Evolutionary conservation across 2,113 vertebrate species (phyloP).

Genomic region (Cavia porcellus): DNA sequence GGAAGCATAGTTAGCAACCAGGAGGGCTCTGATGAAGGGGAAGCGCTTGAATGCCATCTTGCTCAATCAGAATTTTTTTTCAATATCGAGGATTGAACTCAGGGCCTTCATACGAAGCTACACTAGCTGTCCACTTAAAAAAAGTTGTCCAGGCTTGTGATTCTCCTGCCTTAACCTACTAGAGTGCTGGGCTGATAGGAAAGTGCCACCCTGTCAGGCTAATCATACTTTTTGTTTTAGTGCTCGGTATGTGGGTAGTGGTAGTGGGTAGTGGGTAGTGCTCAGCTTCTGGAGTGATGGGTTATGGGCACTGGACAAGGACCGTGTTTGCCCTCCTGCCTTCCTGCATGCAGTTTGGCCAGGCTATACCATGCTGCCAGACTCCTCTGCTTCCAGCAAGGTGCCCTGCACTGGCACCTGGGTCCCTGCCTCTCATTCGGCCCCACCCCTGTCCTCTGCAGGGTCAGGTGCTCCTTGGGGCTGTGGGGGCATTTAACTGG

Average conservation of each 20-base stretch:
- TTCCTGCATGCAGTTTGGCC: neutral
- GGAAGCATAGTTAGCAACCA: neutral
- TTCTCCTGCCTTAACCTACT: neutral
- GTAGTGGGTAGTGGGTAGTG: too few species aligned
- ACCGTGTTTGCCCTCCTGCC: neutral
- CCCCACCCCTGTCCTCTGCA: slow-evolving; percentile 67
- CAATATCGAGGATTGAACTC: neutral
- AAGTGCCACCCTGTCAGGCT: neutral
- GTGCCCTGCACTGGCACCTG: neutral
- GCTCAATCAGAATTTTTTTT: neutral
- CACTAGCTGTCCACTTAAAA: neutral
- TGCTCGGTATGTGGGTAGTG: neutral
- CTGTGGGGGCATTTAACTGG: slow-evolving; percentile 91
- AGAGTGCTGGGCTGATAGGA: neutral
- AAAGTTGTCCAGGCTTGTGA: neutral
- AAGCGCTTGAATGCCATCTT: neutral
- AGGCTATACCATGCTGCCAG: neutral
- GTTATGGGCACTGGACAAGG: neutral
- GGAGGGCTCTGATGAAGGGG: neutral
- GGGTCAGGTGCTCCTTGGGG: slow-evolving; percentile 87
- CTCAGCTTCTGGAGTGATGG: neutral
- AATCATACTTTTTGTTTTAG: neutral
- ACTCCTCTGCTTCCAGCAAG: neutral
- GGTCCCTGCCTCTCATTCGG: neutral
- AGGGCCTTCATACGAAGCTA: neutral